A percentile compares a stretch with the other conserved stretches of the same genome.
Conservation (phyloP, 37 sponge, comb jelly and placozoan genomes). For the Spongia lamella region DNA sequence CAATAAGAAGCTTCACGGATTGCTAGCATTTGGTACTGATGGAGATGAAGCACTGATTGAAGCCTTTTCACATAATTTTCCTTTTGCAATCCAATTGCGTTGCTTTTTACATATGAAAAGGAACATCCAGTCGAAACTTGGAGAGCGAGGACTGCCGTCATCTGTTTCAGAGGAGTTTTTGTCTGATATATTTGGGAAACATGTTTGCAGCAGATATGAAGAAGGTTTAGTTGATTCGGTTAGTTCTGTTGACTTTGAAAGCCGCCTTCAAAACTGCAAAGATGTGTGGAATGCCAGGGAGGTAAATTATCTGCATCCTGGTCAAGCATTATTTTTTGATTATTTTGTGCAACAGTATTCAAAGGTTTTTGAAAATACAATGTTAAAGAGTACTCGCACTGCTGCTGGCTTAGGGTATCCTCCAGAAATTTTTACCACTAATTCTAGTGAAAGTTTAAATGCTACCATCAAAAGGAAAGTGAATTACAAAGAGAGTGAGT, state of each 20-base stretch:
- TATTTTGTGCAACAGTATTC: not conserved
- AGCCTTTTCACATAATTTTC: slow-evolving; percentile 34
- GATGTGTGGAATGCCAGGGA: slow-evolving; percentile 14
- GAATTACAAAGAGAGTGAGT: slow-evolving; percentile 32
- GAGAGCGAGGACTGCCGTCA: slow-evolving; percentile 26
- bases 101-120: slow-evolving; percentile 41
- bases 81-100: slow-evolving; percentile 35
- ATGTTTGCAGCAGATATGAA: slow-evolving; percentile 6
- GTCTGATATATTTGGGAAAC: slow-evolving; percentile 37
- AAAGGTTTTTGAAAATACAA: not conserved
- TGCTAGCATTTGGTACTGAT: slow-evolving; percentile 43
- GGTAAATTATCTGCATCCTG: not conserved
- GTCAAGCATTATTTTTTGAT: not conserved
- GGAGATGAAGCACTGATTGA: slow-evolving; percentile 34
- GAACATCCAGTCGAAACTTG: slow-evolving; percentile 36
- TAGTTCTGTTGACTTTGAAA: not conserved
- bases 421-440: slow-evolving; percentile 42
- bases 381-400: slow-evolving; percentile 28
- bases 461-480: slow-evolving; percentile 41
- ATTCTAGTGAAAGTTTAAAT: slow-evolving; percentile 42
- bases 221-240: slow-evolving; percentile 35
- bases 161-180: slow-evolving; percentile 27
- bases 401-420: slow-evolving; percentile 47
- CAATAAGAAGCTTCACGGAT: slow-evolving; percentile 2
- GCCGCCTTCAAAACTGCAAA: not conserved